Base-by-base conservation (phyloP, 2,888 invertebrate genomes). In the Meandrusa payeni region DNA sequence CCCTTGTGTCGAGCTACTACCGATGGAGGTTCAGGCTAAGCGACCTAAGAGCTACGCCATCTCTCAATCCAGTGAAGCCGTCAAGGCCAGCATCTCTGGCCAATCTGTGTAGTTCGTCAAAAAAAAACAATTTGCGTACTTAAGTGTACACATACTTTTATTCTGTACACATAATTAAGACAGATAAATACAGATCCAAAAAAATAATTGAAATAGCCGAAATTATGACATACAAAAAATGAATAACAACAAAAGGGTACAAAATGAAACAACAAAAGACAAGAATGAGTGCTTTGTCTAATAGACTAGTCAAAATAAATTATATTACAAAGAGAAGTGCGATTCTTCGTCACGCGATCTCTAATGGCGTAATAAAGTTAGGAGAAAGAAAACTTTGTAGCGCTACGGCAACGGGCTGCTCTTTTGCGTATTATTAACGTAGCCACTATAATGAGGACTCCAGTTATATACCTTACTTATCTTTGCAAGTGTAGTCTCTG, bases 301-400 rank as follows among this genome's bases (percentile, higher is more conserved):
- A 71, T 74, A 74, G 62, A 75, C 66, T 64, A 64, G 65, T 73
- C 71, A 67, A 66, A 67, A 74, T 69, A 77, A 79, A 79, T 76
- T 68, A 68, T 70, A 80, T 76, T 71, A 76, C 63, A 57, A 66
- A 57, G 58, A 62, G 61, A 67, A 76, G 76, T 75, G 74, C 67
- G 68, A 76, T 73, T 71, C 74, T 70, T 66, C 74, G 76, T 81
- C 79, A 82, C 79, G 77, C 73, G 74, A 81, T 76, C 76, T 80
- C 80, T 86, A 83, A 86, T 85, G 77, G 76, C 59, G 65, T 82
- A 83, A 85, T 83, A 82, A 85, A 86, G 79, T 86, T 79, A 73
- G 67, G 57, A 69, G 65, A 78, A 82, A 83, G 79, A 79, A 83
- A 85, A 82, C 74, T 83, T 80, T 70, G 70, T 66, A 64, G 60